phyloP scores from a whole-genome alignment of 2,113 vertebrate species.

The Cyanoderma ruficeps region DNA sequence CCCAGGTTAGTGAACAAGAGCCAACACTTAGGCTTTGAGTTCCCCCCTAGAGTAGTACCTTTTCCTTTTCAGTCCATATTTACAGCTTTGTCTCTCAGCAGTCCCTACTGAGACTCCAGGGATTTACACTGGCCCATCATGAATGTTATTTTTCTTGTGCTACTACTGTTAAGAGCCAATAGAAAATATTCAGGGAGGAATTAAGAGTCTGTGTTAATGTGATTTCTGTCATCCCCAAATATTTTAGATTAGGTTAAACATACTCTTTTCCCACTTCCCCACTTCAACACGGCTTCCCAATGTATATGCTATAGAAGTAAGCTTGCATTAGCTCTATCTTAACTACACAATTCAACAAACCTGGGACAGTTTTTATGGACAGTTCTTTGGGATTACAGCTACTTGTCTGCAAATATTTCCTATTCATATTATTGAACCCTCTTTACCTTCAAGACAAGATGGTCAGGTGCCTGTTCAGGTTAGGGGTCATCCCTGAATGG shows the following conservation, averaged over 20 bases:
- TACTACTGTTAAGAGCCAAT: neutral
- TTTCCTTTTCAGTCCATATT: constrained; percentile 9
- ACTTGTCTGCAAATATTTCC: neutral
- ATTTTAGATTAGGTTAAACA: neutral
- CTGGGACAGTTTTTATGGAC: neutral
- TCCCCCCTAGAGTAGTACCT: neutral
- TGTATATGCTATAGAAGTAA: neutral
- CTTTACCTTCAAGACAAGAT: neutral
- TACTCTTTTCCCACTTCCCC: neutral
- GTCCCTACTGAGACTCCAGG: neutral
- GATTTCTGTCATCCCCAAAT: constrained; percentile 20
- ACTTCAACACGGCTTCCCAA: neutral
- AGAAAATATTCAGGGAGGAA: constrained; percentile 27
- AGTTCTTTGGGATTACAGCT: neutral
- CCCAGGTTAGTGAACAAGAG: neutral
- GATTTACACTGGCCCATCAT: neutral
- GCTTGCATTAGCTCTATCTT: neutral
- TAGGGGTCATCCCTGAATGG: neutral
- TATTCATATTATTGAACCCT: neutral
- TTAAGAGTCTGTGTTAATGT: neutral
- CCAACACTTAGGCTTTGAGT: neutral
- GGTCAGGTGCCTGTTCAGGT: neutral
- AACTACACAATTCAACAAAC: neutral
- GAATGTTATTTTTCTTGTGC: neutral
- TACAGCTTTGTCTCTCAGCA: constrained; percentile 11